These are phyloP conservation scores for Cheilinus undulatus DNA, from an alignment of 2,113 vertebrate genomes.

Conservation along the genomic window DNA sequence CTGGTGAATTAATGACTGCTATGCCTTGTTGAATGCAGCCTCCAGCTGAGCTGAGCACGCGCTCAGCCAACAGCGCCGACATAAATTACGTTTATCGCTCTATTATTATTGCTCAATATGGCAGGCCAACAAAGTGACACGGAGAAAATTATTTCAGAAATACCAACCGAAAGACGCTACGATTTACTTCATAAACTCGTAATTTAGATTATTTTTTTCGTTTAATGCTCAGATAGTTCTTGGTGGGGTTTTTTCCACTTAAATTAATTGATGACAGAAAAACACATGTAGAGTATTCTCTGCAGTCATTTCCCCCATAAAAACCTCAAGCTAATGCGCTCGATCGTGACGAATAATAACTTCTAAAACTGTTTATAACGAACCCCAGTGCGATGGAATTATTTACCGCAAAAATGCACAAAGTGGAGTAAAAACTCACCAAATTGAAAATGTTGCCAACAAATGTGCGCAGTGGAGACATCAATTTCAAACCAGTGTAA, in stretches of 20 bases:
- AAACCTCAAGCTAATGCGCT: slow-evolving; percentile 10
- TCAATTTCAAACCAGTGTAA: slow-evolving; percentile 16
- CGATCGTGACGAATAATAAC: slow-evolving; percentile 8
- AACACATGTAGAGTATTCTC: slow-evolving; percentile 18
- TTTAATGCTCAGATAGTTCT: neutral
- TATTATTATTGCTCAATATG: slow-evolving; percentile 69
- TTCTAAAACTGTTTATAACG: neutral
- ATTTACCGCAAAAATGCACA: neutral
- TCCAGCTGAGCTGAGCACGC: slow-evolving; percentile 73
- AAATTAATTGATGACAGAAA: slow-evolving; percentile 41
- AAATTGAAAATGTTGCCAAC: neutral
- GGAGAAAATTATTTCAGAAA: slow-evolving; percentile 33
- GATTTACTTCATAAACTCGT: slow-evolving; percentile 31
- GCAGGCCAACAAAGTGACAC: slow-evolving; percentile 60
- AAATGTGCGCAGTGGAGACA: neutral
- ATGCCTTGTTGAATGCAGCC: slow-evolving; percentile 55
- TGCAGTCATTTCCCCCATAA: slow-evolving; percentile 6
- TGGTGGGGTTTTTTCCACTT: neutral
- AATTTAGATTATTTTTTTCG: slow-evolving; percentile 4
- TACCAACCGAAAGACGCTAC: slow-evolving; percentile 27
- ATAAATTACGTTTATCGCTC: slow-evolving; percentile 73
- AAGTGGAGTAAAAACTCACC: neutral
- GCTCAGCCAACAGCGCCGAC: slow-evolving; percentile 56
- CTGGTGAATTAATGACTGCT: slow-evolving; percentile 75
- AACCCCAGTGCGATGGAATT: neutral